phyloP scores from a whole-genome alignment of 2,888 invertebrate genomes.

The Cyclophora punctaria region DNA sequence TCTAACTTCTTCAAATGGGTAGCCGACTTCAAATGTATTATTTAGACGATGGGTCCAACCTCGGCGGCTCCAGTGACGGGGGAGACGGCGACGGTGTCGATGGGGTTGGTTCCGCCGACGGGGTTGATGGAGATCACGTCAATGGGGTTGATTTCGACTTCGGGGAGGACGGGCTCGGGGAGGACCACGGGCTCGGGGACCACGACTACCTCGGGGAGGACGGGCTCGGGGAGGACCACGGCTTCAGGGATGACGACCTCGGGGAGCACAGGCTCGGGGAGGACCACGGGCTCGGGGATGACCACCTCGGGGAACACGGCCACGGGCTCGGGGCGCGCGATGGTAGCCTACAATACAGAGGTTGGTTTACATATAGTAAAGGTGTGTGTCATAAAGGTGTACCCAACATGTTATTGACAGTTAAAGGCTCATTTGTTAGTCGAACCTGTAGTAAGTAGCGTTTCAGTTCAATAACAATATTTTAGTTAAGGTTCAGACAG shows the following conservation, averaged over 20 bases:
- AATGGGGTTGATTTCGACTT: constrained; percentile 6
- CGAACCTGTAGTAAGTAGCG: too few relatives aligned
- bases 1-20: neutral
- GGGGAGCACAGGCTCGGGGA: constrained; percentile 7
- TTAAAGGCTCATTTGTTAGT: too few relatives aligned
- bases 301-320: constrained; percentile 3
- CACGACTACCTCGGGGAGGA: constrained; percentile 2
- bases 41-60: constrained; percentile 6
- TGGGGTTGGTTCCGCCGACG: constrained; percentile 17
- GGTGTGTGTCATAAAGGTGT: too few relatives aligned
- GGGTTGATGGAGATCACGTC: constrained; percentile 16
- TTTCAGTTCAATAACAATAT: too few relatives aligned
- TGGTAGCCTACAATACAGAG: constrained; percentile 9
- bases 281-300: constrained; percentile 7
- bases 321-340: constrained; percentile 18
- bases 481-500: too few relatives aligned
- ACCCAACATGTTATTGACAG: too few relatives aligned
- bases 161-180: constrained; percentile 19
- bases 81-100: constrained; percentile 8
- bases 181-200: constrained; percentile 13
- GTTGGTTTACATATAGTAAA: too few relatives aligned
- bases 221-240: constrained; percentile 13
- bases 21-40: neutral
- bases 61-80: constrained; percentile 2
- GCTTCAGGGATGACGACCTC: constrained; percentile 16